Percentiles rank a stretch among this genome's conserved stretches.
Conservation (phyloP, 1,140 invertebrate genomes). For the Calliphora vicina region DNA sequence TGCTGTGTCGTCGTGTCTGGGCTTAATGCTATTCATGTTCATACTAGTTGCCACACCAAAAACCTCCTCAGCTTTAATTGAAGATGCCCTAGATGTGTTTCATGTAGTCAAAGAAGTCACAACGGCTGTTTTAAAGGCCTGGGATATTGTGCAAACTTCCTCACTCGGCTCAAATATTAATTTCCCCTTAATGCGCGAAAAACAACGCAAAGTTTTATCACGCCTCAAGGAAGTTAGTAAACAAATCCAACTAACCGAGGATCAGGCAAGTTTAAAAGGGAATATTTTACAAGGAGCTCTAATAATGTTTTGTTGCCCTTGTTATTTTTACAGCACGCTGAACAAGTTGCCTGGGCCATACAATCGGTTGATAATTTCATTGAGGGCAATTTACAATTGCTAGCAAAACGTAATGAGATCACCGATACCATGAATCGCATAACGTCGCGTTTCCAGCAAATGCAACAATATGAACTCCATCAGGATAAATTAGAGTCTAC, state of each 20-base stretch:
- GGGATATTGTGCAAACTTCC: slow-evolving; percentile 69
- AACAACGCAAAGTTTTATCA: slow-evolving; percentile 67
- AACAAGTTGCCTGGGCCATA: slow-evolving; percentile 56
- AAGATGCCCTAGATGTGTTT: slow-evolving; percentile 70
- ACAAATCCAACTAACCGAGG: slow-evolving; percentile 61
- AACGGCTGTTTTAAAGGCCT: slow-evolving; percentile 68
- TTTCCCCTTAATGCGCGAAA: slow-evolving; percentile 67
- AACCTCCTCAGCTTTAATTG: slow-evolving; percentile 62
- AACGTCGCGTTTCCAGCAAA: slow-evolving; percentile 66
- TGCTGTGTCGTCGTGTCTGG: slow-evolving; percentile 30
- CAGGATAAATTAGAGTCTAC: slow-evolving; percentile 68
- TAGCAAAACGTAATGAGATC: slow-evolving; percentile 68
- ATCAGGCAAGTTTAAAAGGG: slow-evolving; percentile 45
- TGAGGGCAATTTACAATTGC: slow-evolving; percentile 63
- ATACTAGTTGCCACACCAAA: slow-evolving; percentile 38
- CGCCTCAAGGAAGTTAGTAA: slow-evolving; percentile 64
- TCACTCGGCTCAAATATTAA: slow-evolving; percentile 67
- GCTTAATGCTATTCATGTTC: slow-evolving; percentile 31
- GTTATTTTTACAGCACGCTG: slow-evolving; percentile 47
- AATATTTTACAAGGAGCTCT: too few species aligned
- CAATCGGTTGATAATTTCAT: slow-evolving; percentile 54
- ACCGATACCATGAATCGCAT: slow-evolving; percentile 69
- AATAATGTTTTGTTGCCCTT: not conserved
- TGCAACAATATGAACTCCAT: slow-evolving; percentile 66
- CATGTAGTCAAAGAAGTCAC: slow-evolving; percentile 69